Evolutionary conservation across 2,113 vertebrate species (phyloP).

Genomic region (Macquaria ambigua): DNA sequence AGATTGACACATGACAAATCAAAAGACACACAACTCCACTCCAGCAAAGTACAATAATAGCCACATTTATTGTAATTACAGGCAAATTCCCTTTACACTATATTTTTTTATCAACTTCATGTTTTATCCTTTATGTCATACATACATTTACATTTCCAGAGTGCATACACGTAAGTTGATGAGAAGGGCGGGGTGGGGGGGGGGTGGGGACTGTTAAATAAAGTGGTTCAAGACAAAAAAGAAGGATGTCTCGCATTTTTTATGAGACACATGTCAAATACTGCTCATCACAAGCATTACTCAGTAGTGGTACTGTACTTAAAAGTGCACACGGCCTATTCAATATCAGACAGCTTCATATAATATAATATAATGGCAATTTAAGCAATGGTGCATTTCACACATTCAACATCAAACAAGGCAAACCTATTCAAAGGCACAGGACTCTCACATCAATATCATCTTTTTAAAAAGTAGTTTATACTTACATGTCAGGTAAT

Average conservation of each 20-base stretch:
- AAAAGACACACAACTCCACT: slow-evolving; percentile 87
- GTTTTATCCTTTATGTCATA: slow-evolving; percentile 81
- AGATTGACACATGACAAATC: slow-evolving; percentile 55
- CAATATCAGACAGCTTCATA: slow-evolving; percentile 88
- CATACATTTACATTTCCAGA: slow-evolving; percentile 87
- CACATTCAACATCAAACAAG: slow-evolving; percentile 95
- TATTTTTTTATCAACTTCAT: slow-evolving; percentile 64
- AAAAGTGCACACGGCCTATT: slow-evolving; percentile 89
- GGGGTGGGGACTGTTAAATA: slow-evolving; percentile 66
- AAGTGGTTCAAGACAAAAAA: slow-evolving; percentile 71
- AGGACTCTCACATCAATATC: slow-evolving; percentile 91
- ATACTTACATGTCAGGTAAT: slow-evolving; percentile 67
- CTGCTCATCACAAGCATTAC: slow-evolving; percentile 88
- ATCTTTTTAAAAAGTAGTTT: slow-evolving; percentile 64
- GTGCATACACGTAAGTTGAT: slow-evolving; percentile 85
- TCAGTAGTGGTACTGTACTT: slow-evolving; percentile 92
- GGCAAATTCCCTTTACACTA: slow-evolving; percentile 89
- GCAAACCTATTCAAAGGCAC: slow-evolving; percentile 95
- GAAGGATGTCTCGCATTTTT: slow-evolving; percentile 82
- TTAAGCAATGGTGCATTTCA: slow-evolving; percentile 90
- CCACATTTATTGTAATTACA: slow-evolving; percentile 92
- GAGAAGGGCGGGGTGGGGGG: slow-evolving; percentile 40
- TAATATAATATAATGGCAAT: slow-evolving; percentile 87
- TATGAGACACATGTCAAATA: slow-evolving; percentile 85
- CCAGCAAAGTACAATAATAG: slow-evolving; percentile 89